phyloP scores from a whole-genome alignment of 1,140 invertebrate genomes.

The Mercenaria mercenaria region DNA sequence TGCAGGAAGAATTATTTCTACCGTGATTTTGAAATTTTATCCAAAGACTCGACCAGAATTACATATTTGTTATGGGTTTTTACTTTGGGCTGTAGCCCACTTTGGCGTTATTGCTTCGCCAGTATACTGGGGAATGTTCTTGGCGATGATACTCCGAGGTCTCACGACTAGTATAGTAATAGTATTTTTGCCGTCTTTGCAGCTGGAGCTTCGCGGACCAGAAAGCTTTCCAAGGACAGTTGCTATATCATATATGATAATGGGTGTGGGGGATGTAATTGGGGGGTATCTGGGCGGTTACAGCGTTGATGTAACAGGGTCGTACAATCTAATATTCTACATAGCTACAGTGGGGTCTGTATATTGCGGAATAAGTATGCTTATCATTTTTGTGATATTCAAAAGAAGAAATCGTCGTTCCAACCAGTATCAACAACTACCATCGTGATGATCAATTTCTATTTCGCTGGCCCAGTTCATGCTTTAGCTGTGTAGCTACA shows the following conservation, averaged over 20 bases:
- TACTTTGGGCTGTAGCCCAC: conserved; percentile 26
- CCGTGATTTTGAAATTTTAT: not conserved
- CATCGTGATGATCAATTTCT: too few relatives aligned
- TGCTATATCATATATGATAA: not conserved
- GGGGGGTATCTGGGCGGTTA: conserved; percentile 36
- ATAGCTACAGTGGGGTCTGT: conserved; percentile 18
- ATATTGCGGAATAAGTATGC: not conserved
- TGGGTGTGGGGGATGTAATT: not conserved
- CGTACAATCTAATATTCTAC: conserved; percentile 48
- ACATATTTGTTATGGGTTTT: not conserved
- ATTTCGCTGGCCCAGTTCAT: too few relatives aligned
- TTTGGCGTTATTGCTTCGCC: not conserved
- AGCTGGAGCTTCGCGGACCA: not conserved
- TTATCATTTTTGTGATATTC: not conserved
- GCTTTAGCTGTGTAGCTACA: too few relatives aligned
- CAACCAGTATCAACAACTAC: not conserved
- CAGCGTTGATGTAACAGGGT: conserved; percentile 29
- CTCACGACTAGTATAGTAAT: not conserved
- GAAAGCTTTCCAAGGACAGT: not conserved
- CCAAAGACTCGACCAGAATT: not conserved
- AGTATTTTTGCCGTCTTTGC: conserved; percentile 6
- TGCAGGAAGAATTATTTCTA: not conserved
- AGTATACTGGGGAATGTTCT: not conserved
- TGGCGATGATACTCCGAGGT: conserved; percentile 26
- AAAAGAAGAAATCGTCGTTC: not conserved